These are phyloP conservation scores for Xestia sexstrigata DNA, from an alignment of 2,888 invertebrate species.

Conservation along the genomic window DNA sequence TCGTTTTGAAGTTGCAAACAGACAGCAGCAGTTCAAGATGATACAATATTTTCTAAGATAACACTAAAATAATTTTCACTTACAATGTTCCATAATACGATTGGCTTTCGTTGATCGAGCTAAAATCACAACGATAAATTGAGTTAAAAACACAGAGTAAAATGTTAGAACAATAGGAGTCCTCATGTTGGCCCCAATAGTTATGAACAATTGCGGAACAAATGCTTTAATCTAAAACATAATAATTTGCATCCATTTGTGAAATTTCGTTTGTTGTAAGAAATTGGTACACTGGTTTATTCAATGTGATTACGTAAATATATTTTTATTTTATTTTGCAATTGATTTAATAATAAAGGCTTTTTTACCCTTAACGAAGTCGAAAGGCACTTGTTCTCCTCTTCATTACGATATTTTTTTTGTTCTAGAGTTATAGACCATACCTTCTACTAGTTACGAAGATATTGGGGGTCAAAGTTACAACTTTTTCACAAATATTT, in stretches of 20 bases:
- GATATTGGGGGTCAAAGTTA: too few species aligned
- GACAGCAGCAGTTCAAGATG: too few species aligned
- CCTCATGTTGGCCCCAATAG: constrained; percentile 19
- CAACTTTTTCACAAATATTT: too few species aligned
- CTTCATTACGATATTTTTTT: too few species aligned
- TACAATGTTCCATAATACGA: constrained; percentile 22
- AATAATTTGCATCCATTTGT: constrained; percentile 7
- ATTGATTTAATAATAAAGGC: background rate
- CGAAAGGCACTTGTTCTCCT: too few species aligned
- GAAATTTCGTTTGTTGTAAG: constrained; percentile 12
- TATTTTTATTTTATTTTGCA: background rate
- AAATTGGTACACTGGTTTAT: constrained; percentile 28
- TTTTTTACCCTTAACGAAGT: too few species aligned
- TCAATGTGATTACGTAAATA: background rate
- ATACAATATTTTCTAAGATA: background rate
- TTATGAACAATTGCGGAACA: constrained; percentile 11
- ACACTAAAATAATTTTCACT: background rate
- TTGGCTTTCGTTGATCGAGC: background rate
- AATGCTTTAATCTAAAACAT: constrained; percentile 11
- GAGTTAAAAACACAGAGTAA: constrained; percentile 8
- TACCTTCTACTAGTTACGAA: too few species aligned
- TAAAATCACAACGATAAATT: background rate
- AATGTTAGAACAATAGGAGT: background rate
- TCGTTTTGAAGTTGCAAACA: too few species aligned
- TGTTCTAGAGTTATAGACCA: too few species aligned